These are phyloP conservation scores for Orthosia gothica DNA, from an alignment of 2,888 invertebrate species.

Conservation along the genomic window DNA sequence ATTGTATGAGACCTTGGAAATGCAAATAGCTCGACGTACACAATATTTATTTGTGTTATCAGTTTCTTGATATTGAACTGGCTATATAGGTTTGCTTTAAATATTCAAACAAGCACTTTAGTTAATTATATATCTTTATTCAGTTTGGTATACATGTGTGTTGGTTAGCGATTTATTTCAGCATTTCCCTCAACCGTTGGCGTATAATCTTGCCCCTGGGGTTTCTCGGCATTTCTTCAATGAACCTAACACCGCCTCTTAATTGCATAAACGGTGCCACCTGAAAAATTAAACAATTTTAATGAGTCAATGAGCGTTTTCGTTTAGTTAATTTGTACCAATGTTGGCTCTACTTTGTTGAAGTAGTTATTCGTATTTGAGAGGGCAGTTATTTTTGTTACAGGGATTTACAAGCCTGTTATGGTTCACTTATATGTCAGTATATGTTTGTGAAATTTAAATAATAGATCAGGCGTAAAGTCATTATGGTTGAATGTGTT, in stretches of 20 bases:
- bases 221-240: slow-evolving; percentile 93
- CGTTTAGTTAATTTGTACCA: slow-evolving; percentile 58
- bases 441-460: slow-evolving; percentile 1
- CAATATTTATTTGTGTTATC: slow-evolving; percentile 39
- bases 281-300: slow-evolving; percentile 71
- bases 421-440: not conserved
- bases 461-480: not conserved
- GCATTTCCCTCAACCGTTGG: slow-evolving; percentile 89
- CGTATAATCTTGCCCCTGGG: slow-evolving; percentile 94
- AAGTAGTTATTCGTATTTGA: slow-evolving; percentile 2
- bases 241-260: slow-evolving; percentile 93
- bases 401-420: not conserved
- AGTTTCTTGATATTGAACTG: slow-evolving; percentile 21
- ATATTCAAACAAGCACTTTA: slow-evolving; percentile 28
- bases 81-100: slow-evolving; percentile 32
- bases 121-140: slow-evolving; percentile 46
- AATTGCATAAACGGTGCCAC: slow-evolving; percentile 92
- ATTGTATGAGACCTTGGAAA: slow-evolving; percentile 57
- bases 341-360: slow-evolving; percentile 29
- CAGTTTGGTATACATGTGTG: slow-evolving; percentile 13
- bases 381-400: slow-evolving; percentile 9
- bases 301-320: slow-evolving; percentile 61
- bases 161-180: slow-evolving; percentile 72
- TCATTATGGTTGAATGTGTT: not conserved
- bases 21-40: slow-evolving; percentile 40